Evolutionary conservation across 2,113 vertebrate genomes (phyloP).

Genomic region (Tichodroma muraria): DNA sequence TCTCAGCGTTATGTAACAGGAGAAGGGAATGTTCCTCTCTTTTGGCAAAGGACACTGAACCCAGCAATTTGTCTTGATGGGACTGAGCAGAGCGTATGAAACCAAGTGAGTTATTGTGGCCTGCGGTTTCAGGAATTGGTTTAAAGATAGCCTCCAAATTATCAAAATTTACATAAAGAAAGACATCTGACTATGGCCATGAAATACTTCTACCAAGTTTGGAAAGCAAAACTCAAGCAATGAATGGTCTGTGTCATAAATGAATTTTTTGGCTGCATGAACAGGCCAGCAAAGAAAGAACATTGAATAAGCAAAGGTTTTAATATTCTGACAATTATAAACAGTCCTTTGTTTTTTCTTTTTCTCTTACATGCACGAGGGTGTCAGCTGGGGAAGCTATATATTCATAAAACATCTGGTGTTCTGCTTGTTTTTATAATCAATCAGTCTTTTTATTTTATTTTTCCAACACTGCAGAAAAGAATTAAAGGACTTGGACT

Average conservation of each 20-base stretch:
- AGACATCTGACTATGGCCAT: slow-evolving; percentile 45
- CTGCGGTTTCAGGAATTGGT: slow-evolving; percentile 40
- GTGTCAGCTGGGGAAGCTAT: neutral
- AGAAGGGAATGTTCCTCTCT: slow-evolving; percentile 52
- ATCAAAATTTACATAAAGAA: slow-evolving; percentile 67
- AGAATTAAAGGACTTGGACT: neutral
- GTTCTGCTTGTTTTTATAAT: slow-evolving; percentile 25
- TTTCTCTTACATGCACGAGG: slow-evolving; percentile 22
- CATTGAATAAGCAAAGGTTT: slow-evolving; percentile 64
- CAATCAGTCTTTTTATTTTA: slow-evolving; percentile 18
- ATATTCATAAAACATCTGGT: slow-evolving; percentile 60
- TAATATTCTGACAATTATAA: slow-evolving; percentile 65
- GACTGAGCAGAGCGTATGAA: slow-evolving; percentile 1
- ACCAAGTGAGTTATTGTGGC: slow-evolving; percentile 29
- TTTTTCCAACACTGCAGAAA: neutral
- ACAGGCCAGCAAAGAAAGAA: slow-evolving; percentile 35
- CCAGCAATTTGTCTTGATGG: slow-evolving; percentile 28
- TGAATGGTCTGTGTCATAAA: slow-evolving; percentile 62
- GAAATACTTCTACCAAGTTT: slow-evolving; percentile 67
- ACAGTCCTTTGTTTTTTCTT: slow-evolving; percentile 56
- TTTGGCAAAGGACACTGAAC: slow-evolving; percentile 24
- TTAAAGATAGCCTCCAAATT: slow-evolving; percentile 66
- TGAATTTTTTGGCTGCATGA: slow-evolving; percentile 55
- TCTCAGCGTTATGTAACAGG: slow-evolving; percentile 45
- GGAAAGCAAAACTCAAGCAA: slow-evolving; percentile 55